Evolutionary conservation across 2,113 vertebrate genomes (phyloP).

Genomic region (Calyptomena viridis): DNA sequence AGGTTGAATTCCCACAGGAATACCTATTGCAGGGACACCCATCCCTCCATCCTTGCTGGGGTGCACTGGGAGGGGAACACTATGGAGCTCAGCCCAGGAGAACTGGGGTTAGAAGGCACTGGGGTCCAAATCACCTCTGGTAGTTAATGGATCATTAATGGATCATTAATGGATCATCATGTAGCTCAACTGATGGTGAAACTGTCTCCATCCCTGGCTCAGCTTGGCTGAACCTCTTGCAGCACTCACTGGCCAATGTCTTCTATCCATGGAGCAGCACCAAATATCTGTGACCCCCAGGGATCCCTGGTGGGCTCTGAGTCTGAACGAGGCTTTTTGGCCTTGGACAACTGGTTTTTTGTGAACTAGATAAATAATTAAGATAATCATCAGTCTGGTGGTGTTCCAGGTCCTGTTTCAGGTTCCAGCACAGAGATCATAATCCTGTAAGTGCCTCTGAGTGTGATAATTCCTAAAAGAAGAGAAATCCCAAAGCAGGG

Average conservation of each 20-base stretch:
- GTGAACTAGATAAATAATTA: not conserved
- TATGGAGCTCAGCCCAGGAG: not conserved
- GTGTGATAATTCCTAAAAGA: not conserved
- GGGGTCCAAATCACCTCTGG: fast-evolving
- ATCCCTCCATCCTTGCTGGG: too few relatives aligned
- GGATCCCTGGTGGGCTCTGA: not conserved
- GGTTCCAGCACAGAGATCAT: not conserved
- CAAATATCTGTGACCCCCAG: not conserved
- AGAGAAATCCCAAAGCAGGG: not conserved
- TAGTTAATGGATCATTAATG: fast-evolving
- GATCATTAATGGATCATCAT: not conserved
- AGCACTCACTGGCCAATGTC: fast-evolving
- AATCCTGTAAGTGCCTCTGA: not conserved
- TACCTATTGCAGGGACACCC: fast-evolving
- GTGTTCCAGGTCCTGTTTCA: not conserved
- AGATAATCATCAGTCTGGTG: not conserved
- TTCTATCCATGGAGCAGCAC: fast-evolving
- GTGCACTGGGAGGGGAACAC: fast-evolving
- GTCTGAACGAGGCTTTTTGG: not conserved
- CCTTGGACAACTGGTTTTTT: not conserved
- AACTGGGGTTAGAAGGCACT: not conserved
- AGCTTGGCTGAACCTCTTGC: not conserved
- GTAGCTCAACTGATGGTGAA: not conserved
- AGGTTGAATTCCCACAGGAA: not conserved
- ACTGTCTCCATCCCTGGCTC: not conserved